Percentiles rank a stretch among this genome's conserved stretches.
Conservation (phyloP, 1,140 invertebrate genomes). For the Forficula auricularia region DNA sequence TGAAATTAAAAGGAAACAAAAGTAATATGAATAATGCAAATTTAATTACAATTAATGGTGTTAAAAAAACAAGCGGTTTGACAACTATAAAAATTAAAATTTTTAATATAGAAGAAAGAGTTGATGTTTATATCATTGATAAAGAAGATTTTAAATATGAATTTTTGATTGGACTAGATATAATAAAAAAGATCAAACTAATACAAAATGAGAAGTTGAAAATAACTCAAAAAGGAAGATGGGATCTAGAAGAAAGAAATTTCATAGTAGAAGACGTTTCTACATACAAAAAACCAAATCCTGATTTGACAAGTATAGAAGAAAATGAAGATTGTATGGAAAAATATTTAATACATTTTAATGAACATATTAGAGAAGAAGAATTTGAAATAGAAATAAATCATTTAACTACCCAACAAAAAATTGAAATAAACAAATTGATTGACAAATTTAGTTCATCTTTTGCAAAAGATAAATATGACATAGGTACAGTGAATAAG, state of each 20-base stretch:
- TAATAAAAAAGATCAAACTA: too few relatives aligned
- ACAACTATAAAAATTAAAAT: conserved; percentile 8
- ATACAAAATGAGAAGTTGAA: too few relatives aligned
- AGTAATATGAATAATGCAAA: too few relatives aligned
- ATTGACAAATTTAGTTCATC: conserved; percentile 17
- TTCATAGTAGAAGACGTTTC: too few relatives aligned
- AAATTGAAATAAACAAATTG: conserved; percentile 16
- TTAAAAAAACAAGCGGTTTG: too few relatives aligned
- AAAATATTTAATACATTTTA: conserved; percentile 17
- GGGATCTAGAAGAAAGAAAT: conserved; percentile 11
- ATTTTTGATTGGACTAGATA: too few relatives aligned
- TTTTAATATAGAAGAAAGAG: conserved; percentile 9
- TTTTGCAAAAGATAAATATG: conserved; percentile 24
- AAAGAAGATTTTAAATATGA: conserved; percentile 8
- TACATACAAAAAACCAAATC: too few relatives aligned
- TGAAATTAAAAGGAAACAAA: conserved; percentile 13
- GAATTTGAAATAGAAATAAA: conserved; percentile 17
- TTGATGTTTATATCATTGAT: conserved; percentile 11
- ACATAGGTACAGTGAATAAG: conserved; percentile 17
- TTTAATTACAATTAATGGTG: too few relatives aligned
- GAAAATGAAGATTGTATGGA: neutral
- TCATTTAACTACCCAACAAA: conserved; percentile 17
- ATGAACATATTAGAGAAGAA: conserved; percentile 18
- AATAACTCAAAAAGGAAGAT: conserved; percentile 10
- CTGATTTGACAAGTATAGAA: too few relatives aligned